Base-by-base conservation (phyloP, 2,888 invertebrate genomes). In the Sphaerophoria rueppellii region DNA sequence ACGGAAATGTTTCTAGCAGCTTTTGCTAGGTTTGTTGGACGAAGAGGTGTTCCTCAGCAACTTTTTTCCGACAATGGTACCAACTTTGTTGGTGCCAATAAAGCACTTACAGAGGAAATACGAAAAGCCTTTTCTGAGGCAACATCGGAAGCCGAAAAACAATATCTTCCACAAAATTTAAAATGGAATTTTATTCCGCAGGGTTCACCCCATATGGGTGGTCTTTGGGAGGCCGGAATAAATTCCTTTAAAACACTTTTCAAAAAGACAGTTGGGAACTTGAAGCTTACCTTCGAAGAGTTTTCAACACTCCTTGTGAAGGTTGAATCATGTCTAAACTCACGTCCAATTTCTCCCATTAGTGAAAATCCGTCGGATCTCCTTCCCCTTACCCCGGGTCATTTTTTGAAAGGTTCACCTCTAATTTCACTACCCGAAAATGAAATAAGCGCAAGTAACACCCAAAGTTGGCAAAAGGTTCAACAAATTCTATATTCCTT, bases 31-130 rank as follows among this genome's bases (percentile, higher is more conserved):
- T 76, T 81, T 43, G 67, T 74, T 6, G 71, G 78, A 0, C 76
- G 82, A 0, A 60, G 82, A 37, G 86, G 82, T 0, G 14, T 87
- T 4, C 87, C 76, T 1, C 34, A 55, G 11, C 69, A 65, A 7
- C 11, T 40, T 9, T 40, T 40, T 40, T 40, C 40, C 40, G 40
- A 40, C 4, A 40, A 40, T 4, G 4, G 40, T 40, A 40, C 40
- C 6, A 40, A 40, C 9, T 85, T 6, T 70, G 61, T 82, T 0
- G 85, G 76, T 0, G 76, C 67, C 0, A 69, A n/a, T 55, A 35
- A 40, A 24, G 7, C 57, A 0, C 48, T 69, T 12, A 70, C 54
- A 16, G 24, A 12, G 0, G 35, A 70, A 1, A 16, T 46, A 24
- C 14, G 54, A 16, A 70, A 69, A 0, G 55, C 55, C n/a, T 12